Percentiles rank a stretch among this genome's conserved stretches.
phyloP scores from a whole-genome alignment of 2,113 vertebrate genomes.

The Garra rufa region DNA sequence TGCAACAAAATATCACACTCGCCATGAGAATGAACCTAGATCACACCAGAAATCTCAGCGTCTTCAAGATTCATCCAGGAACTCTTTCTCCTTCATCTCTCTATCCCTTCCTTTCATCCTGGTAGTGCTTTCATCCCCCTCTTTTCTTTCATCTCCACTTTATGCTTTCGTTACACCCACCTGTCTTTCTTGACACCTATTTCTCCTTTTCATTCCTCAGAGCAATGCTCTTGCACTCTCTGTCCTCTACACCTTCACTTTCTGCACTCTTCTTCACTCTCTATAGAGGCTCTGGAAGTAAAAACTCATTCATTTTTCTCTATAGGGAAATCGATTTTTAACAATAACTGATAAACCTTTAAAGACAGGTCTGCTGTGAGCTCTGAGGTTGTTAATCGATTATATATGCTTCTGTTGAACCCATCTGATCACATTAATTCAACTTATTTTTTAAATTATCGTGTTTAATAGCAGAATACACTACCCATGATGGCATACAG shows the following conservation, averaged over 20 bases:
- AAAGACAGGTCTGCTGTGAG: not conserved
- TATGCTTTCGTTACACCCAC: constrained; percentile 19
- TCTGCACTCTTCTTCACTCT: constrained; percentile 10
- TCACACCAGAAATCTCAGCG: not conserved
- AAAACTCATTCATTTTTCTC: not conserved
- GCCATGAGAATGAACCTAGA: not conserved
- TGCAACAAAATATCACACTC: not conserved
- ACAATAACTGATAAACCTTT: not conserved
- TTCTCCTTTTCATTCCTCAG: constrained; percentile 9
- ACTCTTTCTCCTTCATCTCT: constrained; percentile 10
- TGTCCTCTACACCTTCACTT: not conserved
- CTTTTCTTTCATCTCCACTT: constrained; percentile 32
- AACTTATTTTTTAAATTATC: too few species aligned
- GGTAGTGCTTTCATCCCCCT: constrained; percentile 16
- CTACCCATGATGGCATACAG: too few species aligned
- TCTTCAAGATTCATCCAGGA: not conserved
- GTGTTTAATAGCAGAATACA: too few species aligned
- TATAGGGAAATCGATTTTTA: too few species aligned
- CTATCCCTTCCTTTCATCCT: constrained; percentile 28
- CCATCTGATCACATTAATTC: too few species aligned
- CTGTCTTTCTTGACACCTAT: constrained; percentile 30
- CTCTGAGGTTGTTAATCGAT: too few species aligned
- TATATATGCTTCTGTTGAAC: too few species aligned
- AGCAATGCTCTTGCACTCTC: not conserved
- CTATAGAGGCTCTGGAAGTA: not conserved